Base-by-base conservation (phyloP, 2,113 vertebrate genomes). In the Ceyx cyanopectus region DNA sequence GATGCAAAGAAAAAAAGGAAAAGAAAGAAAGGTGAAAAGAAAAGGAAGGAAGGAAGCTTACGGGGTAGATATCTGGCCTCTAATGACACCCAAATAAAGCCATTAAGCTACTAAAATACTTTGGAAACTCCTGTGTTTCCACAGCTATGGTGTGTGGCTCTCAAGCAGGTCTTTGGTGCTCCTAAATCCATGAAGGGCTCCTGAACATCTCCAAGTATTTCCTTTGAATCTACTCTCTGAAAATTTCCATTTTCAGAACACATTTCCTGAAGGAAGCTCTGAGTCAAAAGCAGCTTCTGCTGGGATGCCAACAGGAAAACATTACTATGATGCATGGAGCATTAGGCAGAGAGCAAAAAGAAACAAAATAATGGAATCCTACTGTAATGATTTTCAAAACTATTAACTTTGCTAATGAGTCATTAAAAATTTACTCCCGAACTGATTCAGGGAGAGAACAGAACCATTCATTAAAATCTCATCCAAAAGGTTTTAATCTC, bases 341-440 rank as follows among this genome's bases (percentile, higher is more conserved):
- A 95, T 93, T 96, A 94, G 92, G 50, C 0, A 3, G 73, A 70
- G 41, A 74, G 62, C 67, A 93, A 90, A 93, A 95, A 86, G 89
- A 92, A 96, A 90, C 86, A 93, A 94, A 92, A 94, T 96, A 95
- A 94, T 95, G 81, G 75, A 94, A 91, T 80, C 0, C 0, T 61
- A 82, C 68, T 87, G 56, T 94, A 95, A 95, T 91, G 93, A 65
- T 91, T 95, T 96, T 93, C 78, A 81, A 85, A 96, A 96, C 92
- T 94, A 89, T 95, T 94, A 97, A 86, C 69, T 95, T 96, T 86
- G 78, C 66, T 94, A 90, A 94, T 93, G 93, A 96, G 87, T 95
- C 94, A 83, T 96, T 97, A 96, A 95, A 96, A 95, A 91, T 96
- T 95, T 94, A 93, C 68, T 92, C 69, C 83, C 29, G 60, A 53